Evolutionary conservation across 2,888 invertebrate species (phyloP), one percentile per base, ranked within the genome.

Genomic region (Cantharis lateralis): DNA sequence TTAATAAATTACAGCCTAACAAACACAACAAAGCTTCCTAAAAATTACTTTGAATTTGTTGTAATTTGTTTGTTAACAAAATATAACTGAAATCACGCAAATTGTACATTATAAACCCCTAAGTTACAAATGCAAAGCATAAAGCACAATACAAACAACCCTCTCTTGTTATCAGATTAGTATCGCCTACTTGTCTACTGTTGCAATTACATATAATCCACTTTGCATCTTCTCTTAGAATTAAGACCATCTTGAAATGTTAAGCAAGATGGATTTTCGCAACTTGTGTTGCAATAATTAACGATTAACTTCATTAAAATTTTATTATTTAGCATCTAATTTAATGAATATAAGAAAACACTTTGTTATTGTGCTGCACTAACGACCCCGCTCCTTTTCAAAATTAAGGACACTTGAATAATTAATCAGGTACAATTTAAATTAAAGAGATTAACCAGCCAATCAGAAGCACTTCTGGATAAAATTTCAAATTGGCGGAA

Each of bases 51-150:
- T n/a, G 48, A 48, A 48, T 48, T 48, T 48, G 48, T 48, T 48
- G 48, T 48, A 48, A 48, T 48, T 48, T 48, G 48, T 48, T 48
- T 48, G 64, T 20, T 64, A 64, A 64, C 64, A 64, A 48, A 48
- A 48, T 48, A 48, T 48, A 48, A 48, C 48, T 48, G 48, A 48
- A 75, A 76, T 77, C 77, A 77, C 74, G 74, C 74, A 77, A 77
- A 73, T 77, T 77, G 77, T 77, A 71, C 77, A 77, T 77, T 73
- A 64, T 71, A 71, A 73, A 63, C 64, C 71, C 71, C 76, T 70
- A 70, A 72, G 75, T 76, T 74, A 73, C 62, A 76, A 77, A 77
- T 77, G 69, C 71, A 70, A 20, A 61, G 71, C 66, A 77, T 74
- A 77, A 77, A 77, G 74, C 68, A 74, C 77, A 76, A 62, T 73